Evolutionary conservation across 2,113 vertebrate genomes (phyloP).

Genomic region (Chunga burmeisteri): DNA sequence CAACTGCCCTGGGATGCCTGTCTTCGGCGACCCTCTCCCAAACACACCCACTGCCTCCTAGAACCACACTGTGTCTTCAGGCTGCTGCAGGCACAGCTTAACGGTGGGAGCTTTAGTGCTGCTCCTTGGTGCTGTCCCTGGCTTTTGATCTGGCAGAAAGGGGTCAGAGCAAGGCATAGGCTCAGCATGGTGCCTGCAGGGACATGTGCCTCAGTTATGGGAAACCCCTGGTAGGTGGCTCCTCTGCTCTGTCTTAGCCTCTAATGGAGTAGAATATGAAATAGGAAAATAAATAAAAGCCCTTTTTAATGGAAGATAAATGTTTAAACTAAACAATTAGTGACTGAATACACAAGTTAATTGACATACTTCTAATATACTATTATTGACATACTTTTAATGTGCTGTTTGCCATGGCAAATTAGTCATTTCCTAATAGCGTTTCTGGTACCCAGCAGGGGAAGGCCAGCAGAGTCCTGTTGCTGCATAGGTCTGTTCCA

Average conservation of each 20-base stretch:
- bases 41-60: neutral
- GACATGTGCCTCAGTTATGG: too few relatives aligned
- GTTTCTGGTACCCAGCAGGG: neutral
- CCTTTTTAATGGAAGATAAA: neutral
- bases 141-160: neutral
- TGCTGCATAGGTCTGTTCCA: neutral
- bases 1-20: neutral
- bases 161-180: neutral
- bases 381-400: conserved; percentile 34
- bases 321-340: conserved; percentile 48
- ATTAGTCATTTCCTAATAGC: neutral
- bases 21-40: neutral
- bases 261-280: neutral
- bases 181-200: neutral
- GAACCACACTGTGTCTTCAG: neutral
- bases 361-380: neutral
- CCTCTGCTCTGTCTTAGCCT: neutral
- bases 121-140: neutral
- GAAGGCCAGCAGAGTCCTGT: neutral
- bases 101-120: neutral
- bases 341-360: conserved; percentile 22
- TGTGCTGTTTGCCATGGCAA: conserved; percentile 22
- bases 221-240: neutral
- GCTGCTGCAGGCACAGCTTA: neutral
- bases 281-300: neutral